Evolutionary conservation across 2,888 invertebrate genomes (phyloP), one percentile per base, ranked within the genome.

Genomic region (Agrochola macilenta): DNA sequence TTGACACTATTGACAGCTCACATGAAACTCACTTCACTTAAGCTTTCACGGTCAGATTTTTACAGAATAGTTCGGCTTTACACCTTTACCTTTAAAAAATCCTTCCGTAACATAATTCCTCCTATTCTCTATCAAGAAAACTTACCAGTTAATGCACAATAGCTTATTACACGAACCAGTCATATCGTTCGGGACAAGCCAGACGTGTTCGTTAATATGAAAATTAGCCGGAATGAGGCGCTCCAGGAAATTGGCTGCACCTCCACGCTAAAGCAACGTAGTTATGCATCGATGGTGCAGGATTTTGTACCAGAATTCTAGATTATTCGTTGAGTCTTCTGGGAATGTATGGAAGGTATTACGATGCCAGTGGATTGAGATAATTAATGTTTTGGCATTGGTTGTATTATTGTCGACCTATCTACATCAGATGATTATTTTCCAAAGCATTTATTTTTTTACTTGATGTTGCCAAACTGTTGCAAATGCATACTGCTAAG

Each of bases 131-230:
- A 46, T 11, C 20, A 79, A 77, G 75, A 69, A 79, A 77, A 78
- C 60, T 61, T n/a, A 2, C 12, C 26, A 58, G 73, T 88, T 84
- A 84, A 84, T 88, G 84, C 78, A 81, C 69, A 84, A 87, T 84
- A 61, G 69, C 79, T 75, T 86, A 81, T 77, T 82, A 88, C 75
- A 76, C 61, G 89, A 82, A 82, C 86, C 78, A 88, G 83, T 86
- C 84, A 76, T 85, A 84, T 79, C 84, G 82, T 86, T 80, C 82
- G 84, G 79, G 81, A 83, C 83, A 86, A 85, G 85, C 89, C 83
- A 90, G 91, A 92, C 90, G 85, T 83, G 90, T 91, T 91, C 88
- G 91, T 93, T 93, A 92, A 92, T 92, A 93, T 92, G 92, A 93
- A 93, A 93, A 93, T 93, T 92, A 92, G 91, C 89, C 76, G 74